A percentile compares a stretch with the other conserved stretches of the same genome.
phyloP scores from a whole-genome alignment of 2,888 invertebrate species.

The Abrostola triplasia region DNA sequence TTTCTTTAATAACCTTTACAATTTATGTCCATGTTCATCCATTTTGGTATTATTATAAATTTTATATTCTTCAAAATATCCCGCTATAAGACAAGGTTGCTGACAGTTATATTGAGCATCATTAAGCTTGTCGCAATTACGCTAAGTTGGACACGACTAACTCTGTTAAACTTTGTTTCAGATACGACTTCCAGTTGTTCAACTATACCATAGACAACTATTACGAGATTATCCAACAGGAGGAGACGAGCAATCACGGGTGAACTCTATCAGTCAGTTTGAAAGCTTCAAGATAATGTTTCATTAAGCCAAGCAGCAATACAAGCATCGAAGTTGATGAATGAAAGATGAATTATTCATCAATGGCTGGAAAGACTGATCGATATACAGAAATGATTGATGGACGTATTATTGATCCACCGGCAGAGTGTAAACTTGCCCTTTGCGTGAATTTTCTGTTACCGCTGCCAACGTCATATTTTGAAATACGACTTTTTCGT shows the following conservation, averaged over 20 bases:
- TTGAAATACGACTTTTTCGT: constrained; percentile 41
- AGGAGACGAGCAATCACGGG: constrained; percentile 71
- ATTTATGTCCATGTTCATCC: no score
- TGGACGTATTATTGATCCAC: constrained; percentile 61
- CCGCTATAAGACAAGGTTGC: not conserved
- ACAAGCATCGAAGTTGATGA: constrained; percentile 63
- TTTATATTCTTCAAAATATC: not conserved
- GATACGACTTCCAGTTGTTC: constrained; percentile 96
- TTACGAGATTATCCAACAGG: constrained; percentile 87
- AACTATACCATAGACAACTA: constrained; percentile 93
- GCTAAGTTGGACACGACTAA: not conserved
- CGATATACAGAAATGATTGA: constrained; percentile 64
- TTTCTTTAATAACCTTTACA: no score
- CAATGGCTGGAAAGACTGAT: constrained; percentile 66
- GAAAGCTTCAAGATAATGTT: constrained; percentile 55
- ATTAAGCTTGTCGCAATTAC: not conserved
- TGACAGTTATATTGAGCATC: not conserved
- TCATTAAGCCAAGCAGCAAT: constrained; percentile 54
- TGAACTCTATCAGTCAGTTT: constrained; percentile 62
- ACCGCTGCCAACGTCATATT: constrained; percentile 50
- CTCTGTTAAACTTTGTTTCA: constrained; percentile 75
- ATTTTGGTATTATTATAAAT: no score
- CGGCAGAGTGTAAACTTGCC: constrained; percentile 36
- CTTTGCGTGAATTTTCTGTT: constrained; percentile 59
- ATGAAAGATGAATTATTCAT: constrained; percentile 65